Evolutionary conservation across 1,140 invertebrate genomes (phyloP).

Genomic region (Drosophila obscura): DNA sequence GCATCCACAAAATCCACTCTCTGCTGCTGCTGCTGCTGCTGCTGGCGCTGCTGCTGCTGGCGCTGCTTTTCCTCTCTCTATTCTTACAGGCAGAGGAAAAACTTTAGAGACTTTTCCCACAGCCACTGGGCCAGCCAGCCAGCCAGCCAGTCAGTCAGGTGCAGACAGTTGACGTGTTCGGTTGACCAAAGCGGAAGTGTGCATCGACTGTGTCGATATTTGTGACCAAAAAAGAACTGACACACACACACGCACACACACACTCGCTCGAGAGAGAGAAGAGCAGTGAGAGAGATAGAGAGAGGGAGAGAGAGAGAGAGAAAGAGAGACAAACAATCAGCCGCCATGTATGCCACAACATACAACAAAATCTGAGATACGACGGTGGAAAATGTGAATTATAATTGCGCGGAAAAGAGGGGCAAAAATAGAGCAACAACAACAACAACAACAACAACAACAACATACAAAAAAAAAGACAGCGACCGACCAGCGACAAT

Average conservation of each 20-base stretch:
- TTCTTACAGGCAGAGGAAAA: slow-evolving; percentile 10
- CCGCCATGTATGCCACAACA: slow-evolving; percentile 36
- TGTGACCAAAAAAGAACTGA: slow-evolving; percentile 28
- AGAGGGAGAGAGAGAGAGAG: slow-evolving; percentile 2
- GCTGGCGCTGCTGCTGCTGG: background rate
- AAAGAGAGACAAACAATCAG: slow-evolving; percentile 3
- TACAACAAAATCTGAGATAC: slow-evolving; percentile 24
- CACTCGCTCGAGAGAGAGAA: background rate
- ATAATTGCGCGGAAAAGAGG: slow-evolving; percentile 19
- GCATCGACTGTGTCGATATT: slow-evolving; percentile 29
- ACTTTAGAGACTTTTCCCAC: slow-evolving; percentile 5
- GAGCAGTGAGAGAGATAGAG: slow-evolving; percentile 11
- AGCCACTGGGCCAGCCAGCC: slow-evolving; percentile 23
- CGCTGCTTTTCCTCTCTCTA: slow-evolving; percentile 45
- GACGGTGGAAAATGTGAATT: slow-evolving; percentile 35
- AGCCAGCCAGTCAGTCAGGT: slow-evolving; percentile 72
- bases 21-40: slow-evolving; percentile 15
- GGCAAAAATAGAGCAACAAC: slow-evolving; percentile 29
- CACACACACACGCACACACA: slow-evolving; percentile 21
- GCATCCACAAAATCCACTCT: slow-evolving; percentile 69
- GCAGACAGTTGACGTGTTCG: slow-evolving; percentile 84
- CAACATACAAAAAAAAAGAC: slow-evolving; percentile 18
- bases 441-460: slow-evolving; percentile 43
- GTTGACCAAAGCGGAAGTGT: slow-evolving; percentile 74
- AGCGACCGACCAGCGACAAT: slow-evolving; percentile 10